A percentile compares a stretch with the other conserved stretches of the same genome.
phyloP scores from a whole-genome alignment of 2,113 vertebrate species.

The Notothenia rossii region DNA sequence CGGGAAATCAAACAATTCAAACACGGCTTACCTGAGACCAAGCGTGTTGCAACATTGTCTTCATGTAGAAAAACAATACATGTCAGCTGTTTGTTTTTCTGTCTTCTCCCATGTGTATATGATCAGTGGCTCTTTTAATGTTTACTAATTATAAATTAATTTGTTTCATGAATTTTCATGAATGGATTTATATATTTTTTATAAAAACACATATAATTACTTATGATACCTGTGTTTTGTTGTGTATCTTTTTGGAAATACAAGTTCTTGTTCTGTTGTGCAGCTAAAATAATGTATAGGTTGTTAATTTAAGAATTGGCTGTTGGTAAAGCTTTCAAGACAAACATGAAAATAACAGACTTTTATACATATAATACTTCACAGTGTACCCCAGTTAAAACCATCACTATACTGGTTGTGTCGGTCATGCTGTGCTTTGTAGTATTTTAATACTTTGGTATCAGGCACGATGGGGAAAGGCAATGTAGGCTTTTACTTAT shows the following conservation, averaged over 20 bases:
- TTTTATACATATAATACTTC: background rate
- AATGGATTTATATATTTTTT: background rate
- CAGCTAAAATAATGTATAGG: background rate
- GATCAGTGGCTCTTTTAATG: background rate
- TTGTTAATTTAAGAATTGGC: background rate
- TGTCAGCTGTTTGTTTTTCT: background rate
- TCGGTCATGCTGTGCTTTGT: slow-evolving; percentile 32
- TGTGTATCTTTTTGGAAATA: background rate
- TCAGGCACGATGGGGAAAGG: background rate
- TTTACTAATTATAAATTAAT: no score
- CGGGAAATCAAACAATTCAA: background rate
- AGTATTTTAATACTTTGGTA: slow-evolving; percentile 14
- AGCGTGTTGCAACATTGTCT: background rate
- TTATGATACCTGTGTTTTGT: no score
- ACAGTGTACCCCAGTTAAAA: background rate
- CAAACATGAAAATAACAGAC: background rate
- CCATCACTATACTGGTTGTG: slow-evolving; percentile 7
- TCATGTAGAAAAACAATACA: background rate
- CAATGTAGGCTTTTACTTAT: slow-evolving; percentile 33
- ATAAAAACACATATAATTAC: background rate
- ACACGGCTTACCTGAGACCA: background rate
- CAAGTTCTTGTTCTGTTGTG: background rate
- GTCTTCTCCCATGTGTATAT: background rate
- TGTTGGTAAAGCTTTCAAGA: slow-evolving; percentile 18
- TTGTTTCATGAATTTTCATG: no score